phyloP scores from a whole-genome alignment of 2,797 vertebrate genomes.

The Sylvia borin region DNA sequence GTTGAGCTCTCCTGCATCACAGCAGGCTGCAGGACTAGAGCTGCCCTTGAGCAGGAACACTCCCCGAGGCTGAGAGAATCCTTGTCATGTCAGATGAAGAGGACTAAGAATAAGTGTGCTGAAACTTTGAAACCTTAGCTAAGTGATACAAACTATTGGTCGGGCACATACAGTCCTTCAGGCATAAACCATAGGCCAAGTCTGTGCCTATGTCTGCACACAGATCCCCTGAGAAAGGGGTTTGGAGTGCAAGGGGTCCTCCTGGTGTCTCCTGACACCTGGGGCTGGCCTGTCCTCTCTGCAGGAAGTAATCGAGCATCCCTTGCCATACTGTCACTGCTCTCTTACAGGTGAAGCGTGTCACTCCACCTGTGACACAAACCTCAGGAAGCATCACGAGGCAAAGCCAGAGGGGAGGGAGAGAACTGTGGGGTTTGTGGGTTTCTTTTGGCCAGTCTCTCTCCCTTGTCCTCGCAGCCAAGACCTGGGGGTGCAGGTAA shows the following conservation, averaged over 20 bases:
- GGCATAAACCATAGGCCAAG: background rate
- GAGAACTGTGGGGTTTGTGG: background rate
- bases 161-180: background rate
- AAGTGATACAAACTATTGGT: background rate
- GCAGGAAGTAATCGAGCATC: background rate
- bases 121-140: background rate
- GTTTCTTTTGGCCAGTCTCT: background rate
- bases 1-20: background rate
- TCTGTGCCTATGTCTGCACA: background rate
- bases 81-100: background rate
- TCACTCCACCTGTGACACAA: background rate
- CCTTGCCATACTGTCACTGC: background rate
- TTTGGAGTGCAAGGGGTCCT: background rate
- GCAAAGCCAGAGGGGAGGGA: background rate
- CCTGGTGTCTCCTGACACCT: background rate
- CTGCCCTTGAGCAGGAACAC: background rate
- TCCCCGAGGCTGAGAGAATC: background rate
- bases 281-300: background rate
- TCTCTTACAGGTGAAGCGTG: background rate
- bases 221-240: background rate
- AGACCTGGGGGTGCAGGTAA: background rate
- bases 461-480: background rate
- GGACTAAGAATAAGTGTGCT: background rate
- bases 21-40: background rate
- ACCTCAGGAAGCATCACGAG: background rate